A percentile compares a stretch with the other conserved stretches of the same genome.
Evolutionary conservation across 2,113 vertebrate species (phyloP).

Genomic region (Panthera leo): DNA sequence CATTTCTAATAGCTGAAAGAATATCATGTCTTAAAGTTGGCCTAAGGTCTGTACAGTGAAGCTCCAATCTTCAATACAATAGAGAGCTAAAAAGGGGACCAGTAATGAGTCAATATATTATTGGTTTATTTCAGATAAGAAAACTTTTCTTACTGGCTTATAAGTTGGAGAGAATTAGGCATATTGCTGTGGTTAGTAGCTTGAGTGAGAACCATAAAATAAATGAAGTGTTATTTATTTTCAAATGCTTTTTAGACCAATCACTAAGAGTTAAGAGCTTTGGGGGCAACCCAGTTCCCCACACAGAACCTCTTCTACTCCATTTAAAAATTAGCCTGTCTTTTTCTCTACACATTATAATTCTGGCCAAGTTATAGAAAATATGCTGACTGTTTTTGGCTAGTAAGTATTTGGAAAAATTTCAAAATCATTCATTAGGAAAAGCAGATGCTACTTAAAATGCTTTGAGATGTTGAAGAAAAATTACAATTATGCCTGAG

Average conservation of each 20-base stretch:
- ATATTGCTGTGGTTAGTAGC: not conserved
- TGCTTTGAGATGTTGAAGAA: conserved; percentile 19
- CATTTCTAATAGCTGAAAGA: conserved; percentile 31
- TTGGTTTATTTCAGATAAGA: not conserved
- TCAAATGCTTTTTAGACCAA: not conserved
- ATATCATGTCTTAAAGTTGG: not conserved
- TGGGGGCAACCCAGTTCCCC: not conserved
- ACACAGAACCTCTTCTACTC: not conserved
- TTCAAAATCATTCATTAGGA: conserved; percentile 51
- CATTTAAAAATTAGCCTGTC: not conserved
- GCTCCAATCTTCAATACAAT: not conserved
- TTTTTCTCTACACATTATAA: not conserved
- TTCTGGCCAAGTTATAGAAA: conserved; percentile 32
- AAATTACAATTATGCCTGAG: conserved; percentile 33
- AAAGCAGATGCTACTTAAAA: conserved; percentile 61
- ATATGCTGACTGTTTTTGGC: conserved; percentile 51
- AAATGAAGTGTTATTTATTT: not conserved
- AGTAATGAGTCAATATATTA: not conserved
- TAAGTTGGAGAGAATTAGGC: not conserved
- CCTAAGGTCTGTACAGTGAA: not conserved
- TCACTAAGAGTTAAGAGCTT: conserved; percentile 3
- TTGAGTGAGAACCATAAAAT: not conserved
- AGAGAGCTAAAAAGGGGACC: not conserved
- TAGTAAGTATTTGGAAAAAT: conserved; percentile 42
- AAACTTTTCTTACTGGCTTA: not conserved